These are phyloP conservation scores for Elysia crispata DNA, from an alignment of 2,888 invertebrate species.

Conservation along the genomic window DNA sequence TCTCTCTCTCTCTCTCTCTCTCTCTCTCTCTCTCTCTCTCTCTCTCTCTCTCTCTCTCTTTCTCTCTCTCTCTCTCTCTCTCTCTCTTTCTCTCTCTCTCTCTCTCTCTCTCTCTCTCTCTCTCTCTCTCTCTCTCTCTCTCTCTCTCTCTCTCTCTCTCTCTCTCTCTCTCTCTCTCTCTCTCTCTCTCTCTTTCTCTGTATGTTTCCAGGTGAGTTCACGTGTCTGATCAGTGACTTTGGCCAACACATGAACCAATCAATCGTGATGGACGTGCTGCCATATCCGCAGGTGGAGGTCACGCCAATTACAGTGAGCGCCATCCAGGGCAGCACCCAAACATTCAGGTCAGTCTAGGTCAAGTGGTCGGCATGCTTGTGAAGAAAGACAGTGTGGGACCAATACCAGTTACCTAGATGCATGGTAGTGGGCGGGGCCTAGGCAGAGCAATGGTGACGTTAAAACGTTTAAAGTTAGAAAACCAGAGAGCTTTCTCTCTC, in stretches of 20 bases:
- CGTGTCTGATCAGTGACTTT: slow-evolving; percentile 64
- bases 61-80: background rate
- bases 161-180: background rate
- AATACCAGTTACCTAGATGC: background rate
- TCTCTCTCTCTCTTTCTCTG: background rate
- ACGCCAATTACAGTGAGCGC: slow-evolving; percentile 63
- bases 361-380: no score
- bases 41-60: background rate
- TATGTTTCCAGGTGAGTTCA: slow-evolving; percentile 57
- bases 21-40: background rate
- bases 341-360: no score
- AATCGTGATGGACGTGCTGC: slow-evolving; percentile 62
- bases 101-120: background rate
- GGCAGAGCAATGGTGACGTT: no score
- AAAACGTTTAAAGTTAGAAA: no score
- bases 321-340: slow-evolving; percentile 52
- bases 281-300: slow-evolving; percentile 65
- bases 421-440: background rate
- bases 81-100: background rate
- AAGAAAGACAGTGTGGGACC: background rate
- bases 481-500: no score
- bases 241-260: slow-evolving; percentile 56
- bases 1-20: background rate
- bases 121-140: background rate
- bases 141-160: background rate